Conservation (phyloP, 2,888 invertebrate genomes). For the Craniophora ligustri region DNA sequence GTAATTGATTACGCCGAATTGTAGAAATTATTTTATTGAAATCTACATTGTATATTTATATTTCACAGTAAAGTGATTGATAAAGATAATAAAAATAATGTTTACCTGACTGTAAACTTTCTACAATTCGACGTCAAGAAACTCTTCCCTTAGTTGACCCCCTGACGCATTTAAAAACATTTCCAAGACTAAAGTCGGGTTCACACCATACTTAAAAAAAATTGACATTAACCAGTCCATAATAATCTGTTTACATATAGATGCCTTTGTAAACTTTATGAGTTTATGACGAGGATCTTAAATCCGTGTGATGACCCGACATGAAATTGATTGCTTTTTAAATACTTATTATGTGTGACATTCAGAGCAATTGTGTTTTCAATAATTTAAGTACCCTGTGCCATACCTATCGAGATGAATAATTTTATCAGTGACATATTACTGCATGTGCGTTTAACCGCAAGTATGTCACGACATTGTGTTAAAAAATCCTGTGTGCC, state of each 20-base stretch:
- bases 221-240: conserved; percentile 44
- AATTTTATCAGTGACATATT: conserved; percentile 50
- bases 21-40: conserved; percentile 31
- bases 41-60: background rate
- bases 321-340: conserved; percentile 51
- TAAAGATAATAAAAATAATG: background rate
- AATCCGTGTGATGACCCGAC: conserved; percentile 38
- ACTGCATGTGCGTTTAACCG: conserved; percentile 47
- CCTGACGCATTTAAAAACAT: conserved; percentile 33
- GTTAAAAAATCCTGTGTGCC: conserved; percentile 54
- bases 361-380: conserved; percentile 60
- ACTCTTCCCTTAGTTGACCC: conserved; percentile 11
- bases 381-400: conserved; percentile 70
- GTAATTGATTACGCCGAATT: conserved; percentile 45
- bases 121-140: conserved; percentile 35
- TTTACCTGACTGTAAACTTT: conserved; percentile 5
- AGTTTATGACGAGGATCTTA: conserved; percentile 44
- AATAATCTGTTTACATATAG: conserved; percentile 42
- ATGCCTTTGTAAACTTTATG: conserved; percentile 30
- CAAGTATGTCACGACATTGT: conserved; percentile 45
- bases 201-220: conserved; percentile 29
- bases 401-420: conserved; percentile 66
- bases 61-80: too few relatives aligned
- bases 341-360: conserved; percentile 54
- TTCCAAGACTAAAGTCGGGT: conserved; percentile 41